phyloP scores from a whole-genome alignment of 1,140 invertebrate species.

The Sinonovacula constricta region DNA sequence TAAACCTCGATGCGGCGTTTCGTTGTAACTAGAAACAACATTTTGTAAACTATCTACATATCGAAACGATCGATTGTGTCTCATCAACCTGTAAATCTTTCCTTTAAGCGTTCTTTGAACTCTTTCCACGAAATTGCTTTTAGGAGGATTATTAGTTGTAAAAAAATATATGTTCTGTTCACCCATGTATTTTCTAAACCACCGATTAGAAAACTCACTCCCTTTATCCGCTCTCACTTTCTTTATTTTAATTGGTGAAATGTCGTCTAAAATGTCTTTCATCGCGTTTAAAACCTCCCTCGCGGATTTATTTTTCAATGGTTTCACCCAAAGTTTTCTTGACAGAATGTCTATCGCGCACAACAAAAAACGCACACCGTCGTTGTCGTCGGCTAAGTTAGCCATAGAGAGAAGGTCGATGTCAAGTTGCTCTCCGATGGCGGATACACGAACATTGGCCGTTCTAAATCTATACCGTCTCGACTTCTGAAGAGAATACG shows the following conservation, averaged over 20 bases:
- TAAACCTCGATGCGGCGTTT: neutral
- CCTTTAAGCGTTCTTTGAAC: neutral
- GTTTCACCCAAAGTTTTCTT: neutral
- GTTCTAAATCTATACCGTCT: constrained; percentile 25
- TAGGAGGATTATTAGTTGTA: neutral
- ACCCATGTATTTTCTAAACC: neutral
- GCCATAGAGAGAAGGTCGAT: constrained; percentile 44
- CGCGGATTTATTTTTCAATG: constrained; percentile 29
- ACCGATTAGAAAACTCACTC: neutral
- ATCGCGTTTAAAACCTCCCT: constrained; percentile 38
- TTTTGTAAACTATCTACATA: neutral
- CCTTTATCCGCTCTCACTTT: neutral
- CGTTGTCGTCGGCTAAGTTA: constrained; percentile 45
- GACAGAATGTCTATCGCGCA: constrained; percentile 20
- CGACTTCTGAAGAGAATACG: constrained; percentile 26
- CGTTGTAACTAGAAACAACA: neutral
- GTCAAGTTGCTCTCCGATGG: constrained; percentile 40
- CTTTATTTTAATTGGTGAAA: neutral
- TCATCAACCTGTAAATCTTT: neutral
- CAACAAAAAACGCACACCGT: constrained; percentile 17
- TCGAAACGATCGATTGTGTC: neutral
- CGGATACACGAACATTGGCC: constrained; percentile 27
- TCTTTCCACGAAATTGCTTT: neutral
- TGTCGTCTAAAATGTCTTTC: constrained; percentile 10
- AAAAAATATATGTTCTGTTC: neutral